A percentile compares a stretch with the other conserved stretches of the same genome.
Evolutionary conservation across 2,797 vertebrate species (phyloP).

Genomic region (Cichlasoma orientale): DNA sequence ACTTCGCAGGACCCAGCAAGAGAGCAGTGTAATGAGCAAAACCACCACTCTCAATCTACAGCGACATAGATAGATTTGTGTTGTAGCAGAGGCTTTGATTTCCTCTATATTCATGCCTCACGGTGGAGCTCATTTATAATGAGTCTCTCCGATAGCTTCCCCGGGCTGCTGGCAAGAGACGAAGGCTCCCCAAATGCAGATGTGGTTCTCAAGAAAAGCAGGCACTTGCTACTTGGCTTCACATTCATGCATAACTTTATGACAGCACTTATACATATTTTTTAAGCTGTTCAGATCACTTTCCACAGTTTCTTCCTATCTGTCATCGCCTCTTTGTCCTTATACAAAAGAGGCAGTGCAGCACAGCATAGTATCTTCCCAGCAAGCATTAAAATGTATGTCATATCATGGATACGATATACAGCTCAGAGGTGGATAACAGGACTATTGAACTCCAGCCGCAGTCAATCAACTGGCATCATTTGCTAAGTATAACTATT

Average conservation of each 20-base stretch:
- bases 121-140: constrained; percentile 45
- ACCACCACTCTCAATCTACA: constrained; percentile 32
- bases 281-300: not conserved
- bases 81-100: constrained; percentile 53
- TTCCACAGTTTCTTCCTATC: not conserved
- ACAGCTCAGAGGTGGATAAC: constrained; percentile 11
- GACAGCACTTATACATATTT: not conserved
- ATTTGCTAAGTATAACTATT: not conserved
- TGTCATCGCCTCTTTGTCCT: constrained; percentile 14
- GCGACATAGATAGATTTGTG: constrained; percentile 54
- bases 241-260: not conserved
- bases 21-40: constrained; percentile 43
- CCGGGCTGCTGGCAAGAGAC: not conserved
- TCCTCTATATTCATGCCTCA: constrained; percentile 37
- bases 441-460: not conserved
- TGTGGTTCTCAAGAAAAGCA: constrained; percentile 27
- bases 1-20: constrained; percentile 33
- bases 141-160: constrained; percentile 20
- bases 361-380: constrained; percentile 56
- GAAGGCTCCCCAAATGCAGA: constrained; percentile 5
- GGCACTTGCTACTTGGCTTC: not conserved
- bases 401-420: no score
- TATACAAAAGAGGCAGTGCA: constrained; percentile 2
- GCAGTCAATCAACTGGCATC: not conserved
- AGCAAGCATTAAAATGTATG: constrained; percentile 43